Evolutionary conservation across 2,797 vertebrate species (phyloP).

Genomic region (Percopsis omiscomaycus): DNA sequence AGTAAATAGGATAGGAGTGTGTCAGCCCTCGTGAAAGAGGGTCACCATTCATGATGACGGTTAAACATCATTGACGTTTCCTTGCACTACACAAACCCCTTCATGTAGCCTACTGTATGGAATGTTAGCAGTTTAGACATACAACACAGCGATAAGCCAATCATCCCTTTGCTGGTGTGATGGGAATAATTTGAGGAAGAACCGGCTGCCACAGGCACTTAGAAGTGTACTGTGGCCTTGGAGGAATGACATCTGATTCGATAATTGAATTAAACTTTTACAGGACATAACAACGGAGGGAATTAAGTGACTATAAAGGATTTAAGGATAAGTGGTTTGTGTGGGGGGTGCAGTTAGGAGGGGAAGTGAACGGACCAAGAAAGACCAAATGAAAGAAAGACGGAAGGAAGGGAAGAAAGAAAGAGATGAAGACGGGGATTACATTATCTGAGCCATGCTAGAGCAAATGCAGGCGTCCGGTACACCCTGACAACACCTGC

Average conservation of each 20-base stretch:
- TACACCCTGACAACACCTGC: too few species aligned
- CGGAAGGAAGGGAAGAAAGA: neutral
- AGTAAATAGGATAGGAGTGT: slow-evolving; percentile 21
- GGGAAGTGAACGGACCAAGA: neutral
- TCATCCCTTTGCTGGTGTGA: neutral
- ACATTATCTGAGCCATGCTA: slow-evolving; percentile 34
- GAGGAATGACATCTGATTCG: slow-evolving; percentile 12
- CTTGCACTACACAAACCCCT: slow-evolving; percentile 25
- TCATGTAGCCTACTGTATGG: neutral
- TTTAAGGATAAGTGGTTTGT: neutral
- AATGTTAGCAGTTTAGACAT: neutral
- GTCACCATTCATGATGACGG: slow-evolving; percentile 25
- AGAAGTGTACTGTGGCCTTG: neutral
- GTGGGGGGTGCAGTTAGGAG: neutral
- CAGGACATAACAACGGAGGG: slow-evolving; percentile 11
- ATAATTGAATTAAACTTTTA: slow-evolving; percentile 20
- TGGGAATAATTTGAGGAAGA: slow-evolving; percentile 19
- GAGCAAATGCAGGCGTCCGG: slow-evolving; percentile 11
- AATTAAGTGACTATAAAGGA: slow-evolving; percentile 1
- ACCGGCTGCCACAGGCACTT: neutral
- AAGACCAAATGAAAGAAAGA: neutral
- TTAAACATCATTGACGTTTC: slow-evolving; percentile 25
- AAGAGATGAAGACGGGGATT: neutral
- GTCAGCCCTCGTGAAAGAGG: slow-evolving; percentile 23
- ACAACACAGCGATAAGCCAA: slow-evolving; percentile 7